These are phyloP conservation scores for Synanthedon myopaeformis DNA, from an alignment of 2,888 invertebrate genomes.

Conservation along the genomic window DNA sequence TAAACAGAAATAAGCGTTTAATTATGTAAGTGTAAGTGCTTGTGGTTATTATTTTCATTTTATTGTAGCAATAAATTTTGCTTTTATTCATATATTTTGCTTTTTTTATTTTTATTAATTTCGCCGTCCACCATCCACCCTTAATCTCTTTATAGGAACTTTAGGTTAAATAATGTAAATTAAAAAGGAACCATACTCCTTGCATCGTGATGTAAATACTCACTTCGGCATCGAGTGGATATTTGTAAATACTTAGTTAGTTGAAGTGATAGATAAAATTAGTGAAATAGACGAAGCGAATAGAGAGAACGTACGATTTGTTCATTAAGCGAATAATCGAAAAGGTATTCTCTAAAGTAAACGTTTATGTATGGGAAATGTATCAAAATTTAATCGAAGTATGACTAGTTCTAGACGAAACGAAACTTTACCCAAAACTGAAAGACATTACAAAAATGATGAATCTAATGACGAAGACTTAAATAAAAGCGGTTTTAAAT, in stretches of 20 bases:
- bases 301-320: conserved; percentile 12
- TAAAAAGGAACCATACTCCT: conserved; percentile 67
- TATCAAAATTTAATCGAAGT: conserved; percentile 33
- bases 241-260: conserved; percentile 46
- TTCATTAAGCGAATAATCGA: conserved; percentile 44
- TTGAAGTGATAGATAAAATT: conserved; percentile 28
- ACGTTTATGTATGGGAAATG: conserved; percentile 31
- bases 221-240: conserved; percentile 32
- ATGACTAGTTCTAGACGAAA: conserved; percentile 40
- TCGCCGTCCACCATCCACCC: conserved; percentile 17
- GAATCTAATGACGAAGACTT: no score
- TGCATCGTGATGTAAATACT: conserved; percentile 59
- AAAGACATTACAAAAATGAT: no score
- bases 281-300: conserved; percentile 35
- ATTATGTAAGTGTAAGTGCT: conserved; percentile 60
- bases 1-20: conserved; percentile 33
- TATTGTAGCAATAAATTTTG: conserved; percentile 71
- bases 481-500: no score
- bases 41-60: conserved; percentile 64
- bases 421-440: no score
- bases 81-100: conserved; percentile 60
- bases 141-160: conserved; percentile 25
- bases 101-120: conserved; percentile 40
- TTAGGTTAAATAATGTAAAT: conserved; percentile 45
- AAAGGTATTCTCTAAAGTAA: conserved; percentile 38